These are phyloP conservation scores for Atethmia centrago DNA, from an alignment of 2,888 invertebrate genomes.

Conservation along the genomic window DNA sequence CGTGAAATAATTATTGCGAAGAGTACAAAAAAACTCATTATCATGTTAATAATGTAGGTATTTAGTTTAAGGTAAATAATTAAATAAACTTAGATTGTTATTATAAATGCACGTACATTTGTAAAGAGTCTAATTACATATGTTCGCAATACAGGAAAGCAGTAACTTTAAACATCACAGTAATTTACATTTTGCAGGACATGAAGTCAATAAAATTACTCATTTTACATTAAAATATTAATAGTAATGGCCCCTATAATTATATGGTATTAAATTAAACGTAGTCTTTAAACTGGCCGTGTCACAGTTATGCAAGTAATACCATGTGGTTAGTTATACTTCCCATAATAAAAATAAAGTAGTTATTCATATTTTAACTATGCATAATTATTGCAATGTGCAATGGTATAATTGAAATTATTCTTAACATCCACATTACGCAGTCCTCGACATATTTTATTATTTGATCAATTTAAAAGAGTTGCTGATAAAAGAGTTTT, in stretches of 20 bases:
- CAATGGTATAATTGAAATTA: constrained; percentile 17
- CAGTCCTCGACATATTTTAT: not conserved
- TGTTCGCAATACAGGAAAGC: constrained; percentile 6
- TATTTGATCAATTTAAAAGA: not conserved
- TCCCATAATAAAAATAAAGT: not conserved
- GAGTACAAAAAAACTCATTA: not conserved
- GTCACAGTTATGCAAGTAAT: not conserved
- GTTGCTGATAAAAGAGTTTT: not conserved
- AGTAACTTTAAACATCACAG: constrained; percentile 12
- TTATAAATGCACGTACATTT: not conserved
- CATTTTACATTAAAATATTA: constrained; percentile 20
- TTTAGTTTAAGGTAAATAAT: not conserved
- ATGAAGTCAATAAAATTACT: constrained; percentile 13
- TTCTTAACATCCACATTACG: not conserved
- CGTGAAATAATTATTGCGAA: not conserved
- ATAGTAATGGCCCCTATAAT: not conserved
- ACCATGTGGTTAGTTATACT: not conserved
- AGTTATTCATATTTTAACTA: not conserved
- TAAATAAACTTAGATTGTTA: not conserved
- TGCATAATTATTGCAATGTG: constrained; percentile 12
- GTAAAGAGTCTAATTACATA: constrained; percentile 12
- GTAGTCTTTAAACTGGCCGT: constrained; percentile 1
- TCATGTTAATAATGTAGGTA: not conserved
- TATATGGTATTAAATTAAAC: constrained; percentile 25
- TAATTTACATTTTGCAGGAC: constrained; percentile 26